Percentiles rank a stretch among this genome's conserved stretches.
Evolutionary conservation across 2,113 vertebrate genomes (phyloP).

Genomic region (Hymenochirus boettgeri): DNA sequence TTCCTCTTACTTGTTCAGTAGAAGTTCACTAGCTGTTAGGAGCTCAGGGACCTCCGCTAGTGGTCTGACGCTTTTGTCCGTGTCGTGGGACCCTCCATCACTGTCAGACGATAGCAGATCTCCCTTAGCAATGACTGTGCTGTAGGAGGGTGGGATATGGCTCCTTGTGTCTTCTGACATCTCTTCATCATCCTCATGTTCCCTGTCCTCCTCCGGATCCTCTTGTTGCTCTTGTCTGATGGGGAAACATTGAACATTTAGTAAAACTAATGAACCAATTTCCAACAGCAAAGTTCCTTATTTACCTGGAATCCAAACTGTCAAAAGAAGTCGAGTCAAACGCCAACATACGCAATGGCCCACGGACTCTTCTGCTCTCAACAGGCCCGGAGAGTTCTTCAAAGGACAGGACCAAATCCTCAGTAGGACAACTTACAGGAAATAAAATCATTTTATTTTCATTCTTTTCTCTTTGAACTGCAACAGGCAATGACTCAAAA

Average conservation of each 20-base stretch:
- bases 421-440: constrained; percentile 70
- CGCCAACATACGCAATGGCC: constrained; percentile 51
- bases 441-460: no score
- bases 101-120: not conserved
- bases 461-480: no score
- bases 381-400: constrained; percentile 52
- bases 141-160: constrained; percentile 4
- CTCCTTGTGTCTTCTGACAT: not conserved
- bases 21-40: constrained; percentile 61
- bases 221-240: constrained; percentile 1
- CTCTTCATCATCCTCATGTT: constrained; percentile 7
- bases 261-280: no score
- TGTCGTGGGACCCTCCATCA: accelerated
- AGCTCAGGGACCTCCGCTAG: constrained; percentile 53
- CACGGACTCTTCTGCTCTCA: constrained; percentile 41
- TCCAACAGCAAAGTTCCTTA: no score
- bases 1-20: constrained; percentile 64
- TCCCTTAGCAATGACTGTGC: not conserved
- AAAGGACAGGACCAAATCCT: constrained; percentile 66
- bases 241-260: no score
- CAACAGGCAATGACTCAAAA: no score
- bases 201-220: constrained; percentile 18
- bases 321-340: constrained; percentile 58
- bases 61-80: constrained; percentile 13
- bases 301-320: constrained; percentile 45